Conservation (phyloP, 1,140 invertebrate genomes). For the Prorops nasuta region DNA sequence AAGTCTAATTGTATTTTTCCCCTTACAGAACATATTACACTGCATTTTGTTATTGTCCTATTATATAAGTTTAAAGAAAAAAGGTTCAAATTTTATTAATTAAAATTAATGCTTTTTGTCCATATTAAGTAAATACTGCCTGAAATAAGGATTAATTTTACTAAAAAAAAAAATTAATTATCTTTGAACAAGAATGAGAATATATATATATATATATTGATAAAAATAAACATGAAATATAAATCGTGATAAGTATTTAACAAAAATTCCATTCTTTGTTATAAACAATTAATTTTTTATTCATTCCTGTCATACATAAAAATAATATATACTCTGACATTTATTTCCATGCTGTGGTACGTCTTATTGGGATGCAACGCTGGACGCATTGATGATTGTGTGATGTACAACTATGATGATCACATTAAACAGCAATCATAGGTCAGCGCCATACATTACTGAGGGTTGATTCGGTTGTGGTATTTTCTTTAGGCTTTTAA, state of each 20-base stretch:
- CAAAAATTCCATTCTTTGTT: conserved; percentile 14
- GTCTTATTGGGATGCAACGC: conserved; percentile 52
- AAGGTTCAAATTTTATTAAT: no score
- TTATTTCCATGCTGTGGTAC: conserved; percentile 56
- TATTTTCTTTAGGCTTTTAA: conserved; percentile 30
- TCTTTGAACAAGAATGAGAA: no score
- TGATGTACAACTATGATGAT: conserved; percentile 53
- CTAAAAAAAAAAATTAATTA: conserved; percentile 3
- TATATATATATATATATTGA: conserved; percentile 2
- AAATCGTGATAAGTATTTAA: conserved; percentile 12
- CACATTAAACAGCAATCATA: conserved; percentile 55
- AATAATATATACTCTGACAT: conserved; percentile 43
- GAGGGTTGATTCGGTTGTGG: conserved; percentile 45
- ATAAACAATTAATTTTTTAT: no score
- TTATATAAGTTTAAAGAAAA: no score
- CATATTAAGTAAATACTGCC: no score
- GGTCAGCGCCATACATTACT: conserved; percentile 53
- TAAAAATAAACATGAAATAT: conserved; percentile 1
- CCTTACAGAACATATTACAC: no score
- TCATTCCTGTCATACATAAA: conserved; percentile 19
- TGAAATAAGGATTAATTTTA: not conserved
- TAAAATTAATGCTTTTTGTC: no score
- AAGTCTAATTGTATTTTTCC: no score
- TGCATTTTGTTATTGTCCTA: no score
- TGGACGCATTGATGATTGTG: conserved; percentile 50